Evolutionary conservation across 2,888 invertebrate species (phyloP), one percentile per base, ranked within the genome.

Genomic region (Apamea crenata): DNA sequence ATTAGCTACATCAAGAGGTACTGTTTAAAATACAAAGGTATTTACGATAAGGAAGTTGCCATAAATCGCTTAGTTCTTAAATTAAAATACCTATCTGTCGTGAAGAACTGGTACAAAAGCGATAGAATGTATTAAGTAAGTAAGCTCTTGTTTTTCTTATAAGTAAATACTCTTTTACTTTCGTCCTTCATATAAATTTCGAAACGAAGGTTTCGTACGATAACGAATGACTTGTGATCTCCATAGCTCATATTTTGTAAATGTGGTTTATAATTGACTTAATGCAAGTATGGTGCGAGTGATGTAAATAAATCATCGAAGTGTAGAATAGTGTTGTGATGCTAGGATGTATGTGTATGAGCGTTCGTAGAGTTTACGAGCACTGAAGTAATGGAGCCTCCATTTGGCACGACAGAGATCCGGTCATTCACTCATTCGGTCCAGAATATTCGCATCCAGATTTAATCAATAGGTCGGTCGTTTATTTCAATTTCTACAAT

Each of bases 281-380:
- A 78, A 77, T 77, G 68, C 82, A 81, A 87, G 80, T 70, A 78
- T 80, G 83, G 76, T 80, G 82, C 85, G 79, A 80, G 77, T 83
- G 83, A 83, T 85, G 81, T 88, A 81, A 67, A 83, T 88, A 85
- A 85, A 88, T 89, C 88, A 89, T 88, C 86, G 86, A 89, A 86
- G 72, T 82, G 72, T 87, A 87, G 86, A 77, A 88, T 92, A 91
- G 88, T 90, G 88, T 92, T 93, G 90, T 92, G 87, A 90, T 90
- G 89, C 76, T 79, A 72, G 69, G 21, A 50, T 71, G 74, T 85
- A 70, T 72, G 78, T 82, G 53, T 66, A n/a, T 40, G 65, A 72
- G 76, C 76, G 80, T 74, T 56, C 68, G 61, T 63, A 82, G 83
- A 85, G 85, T 89, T 89, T 88, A 88, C 84, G 89, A 87, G 81